Evolutionary conservation across 2,113 vertebrate species (phyloP).

Genomic region (Deroptyus accipitrinus): DNA sequence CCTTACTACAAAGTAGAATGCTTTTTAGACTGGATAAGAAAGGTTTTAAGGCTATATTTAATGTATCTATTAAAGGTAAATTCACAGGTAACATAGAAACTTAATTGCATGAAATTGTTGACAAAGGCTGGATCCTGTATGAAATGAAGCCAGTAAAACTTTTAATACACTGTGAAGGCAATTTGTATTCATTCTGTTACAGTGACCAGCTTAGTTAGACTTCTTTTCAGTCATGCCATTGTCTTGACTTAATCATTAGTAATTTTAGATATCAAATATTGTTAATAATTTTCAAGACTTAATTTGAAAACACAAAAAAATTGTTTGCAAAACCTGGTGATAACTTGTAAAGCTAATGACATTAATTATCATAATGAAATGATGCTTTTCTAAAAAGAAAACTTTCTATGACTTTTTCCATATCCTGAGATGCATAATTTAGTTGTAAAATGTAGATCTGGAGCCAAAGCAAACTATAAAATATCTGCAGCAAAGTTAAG

Average conservation of each 20-base stretch:
- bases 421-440: conserved; percentile 27
- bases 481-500: conserved; percentile 51
- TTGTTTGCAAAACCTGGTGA: neutral
- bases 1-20: neutral
- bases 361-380: neutral
- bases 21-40: neutral
- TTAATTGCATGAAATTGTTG: neutral
- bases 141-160: neutral
- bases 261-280: neutral
- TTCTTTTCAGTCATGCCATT: neutral
- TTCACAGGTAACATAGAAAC: neutral
- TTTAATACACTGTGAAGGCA: neutral
- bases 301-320: neutral
- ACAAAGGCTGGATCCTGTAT: neutral
- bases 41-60: neutral
- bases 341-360: neutral
- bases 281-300: neutral
- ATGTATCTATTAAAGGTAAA: neutral
- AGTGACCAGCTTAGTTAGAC: neutral
- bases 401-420: conserved; percentile 4
- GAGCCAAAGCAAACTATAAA: conserved; percentile 62
- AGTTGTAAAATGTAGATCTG: conserved; percentile 43
- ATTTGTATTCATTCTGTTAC: neutral
- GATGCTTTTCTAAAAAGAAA: neutral
- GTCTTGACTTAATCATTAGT: neutral